Base-by-base conservation (phyloP, 2,888 invertebrate species). In the Lordiphosa fenestrarum region DNA sequence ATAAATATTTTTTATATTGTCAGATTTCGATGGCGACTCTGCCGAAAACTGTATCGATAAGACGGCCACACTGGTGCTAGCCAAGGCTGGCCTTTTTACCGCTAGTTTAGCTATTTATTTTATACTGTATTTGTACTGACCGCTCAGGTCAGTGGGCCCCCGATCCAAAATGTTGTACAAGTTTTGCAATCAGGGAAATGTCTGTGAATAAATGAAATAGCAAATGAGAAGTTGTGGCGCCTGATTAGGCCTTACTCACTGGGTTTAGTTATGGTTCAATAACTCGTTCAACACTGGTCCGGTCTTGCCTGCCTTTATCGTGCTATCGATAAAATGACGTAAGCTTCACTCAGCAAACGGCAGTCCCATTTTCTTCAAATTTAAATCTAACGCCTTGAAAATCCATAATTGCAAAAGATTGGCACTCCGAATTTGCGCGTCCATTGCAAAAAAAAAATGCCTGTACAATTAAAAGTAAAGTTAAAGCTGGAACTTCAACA, bases 371-470 rank as follows among this genome's bases (percentile, higher is more conserved):
- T 19, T 7, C 10, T 4, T n/a, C 1, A 30, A 13, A 40, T 76
- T 76, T 55, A 60, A 76, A 76, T 57, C 56, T 83, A 76, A 76
- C 84, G 63, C 55, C 41, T 51, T 15, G 19, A 10, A 35, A 36
- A 39, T 30, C 30, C 42, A 39, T n/a, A 10, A 38, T 25, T n/a
- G 40, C 40, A 49, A 30, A 25, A 33, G 51, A 19, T 76, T 76
- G 84, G 76, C 80, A 76, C 38, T 48, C 21, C 77, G 1, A 0
- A 35, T 23, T 47, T 66, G 81, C 76, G 77, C 77, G 77, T 77
- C 77, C 81, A 73, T 77, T 81, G 84, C 67, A 70, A 76, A 74
- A 72, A 82, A 77, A 82, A 77, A 84, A 77, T 77, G 84, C 76
- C 76, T 77, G 62, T 53, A 75, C 76, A 75, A 72, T 33, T 49